Evolutionary conservation across 2,888 invertebrate species (phyloP), one percentile per base, ranked within the genome.

Genomic region (Drosophila eohydei): DNA sequence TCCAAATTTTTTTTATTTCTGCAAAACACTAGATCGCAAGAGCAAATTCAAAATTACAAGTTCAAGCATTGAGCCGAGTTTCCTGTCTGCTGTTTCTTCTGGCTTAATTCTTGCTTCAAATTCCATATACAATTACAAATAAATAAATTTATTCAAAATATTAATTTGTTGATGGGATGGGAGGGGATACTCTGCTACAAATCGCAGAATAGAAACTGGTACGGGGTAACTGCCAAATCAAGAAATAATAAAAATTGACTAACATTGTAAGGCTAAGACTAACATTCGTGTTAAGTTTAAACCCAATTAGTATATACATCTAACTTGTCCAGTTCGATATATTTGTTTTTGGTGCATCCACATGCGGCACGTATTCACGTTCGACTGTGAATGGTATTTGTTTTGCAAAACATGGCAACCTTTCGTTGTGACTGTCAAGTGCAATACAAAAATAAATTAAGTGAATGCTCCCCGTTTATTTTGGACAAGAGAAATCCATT

Each of bases 71-170:
- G 78, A 50, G 36, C 48, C n/a, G 34, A 40, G 38, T n/a, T 67
- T 57, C 66, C 57, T 43, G 50, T 65, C 54, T 57, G 59, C 63
- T 55, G 68, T 63, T 67, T 57, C 65, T 68, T 67, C 74, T 74
- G 78, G 74, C 74, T 62, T 68, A 54, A 68, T 43, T 66, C 64
- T 73, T 76, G 68, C 52, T 79, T 74, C 26, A 74, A 81, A 77
- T 78, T 69, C 21, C 51, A 68, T 62, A 66, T 62, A 72, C 51
- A 73, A 71, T 58, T 9, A 61, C 30, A 54, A 58, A 64, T 64
- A 74, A 68, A 63, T 58, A 48, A 63, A 56, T 52, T 63, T 12
- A 40, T 56, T 50, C 55, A 48, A 8, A 28, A 40, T 11, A 0
- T 12, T 12, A 16, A 0, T 12, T 12, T 30, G 5, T 34, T 16